Base-by-base conservation (phyloP, 2,888 invertebrate genomes). In the Lepidonotus clava region DNA sequence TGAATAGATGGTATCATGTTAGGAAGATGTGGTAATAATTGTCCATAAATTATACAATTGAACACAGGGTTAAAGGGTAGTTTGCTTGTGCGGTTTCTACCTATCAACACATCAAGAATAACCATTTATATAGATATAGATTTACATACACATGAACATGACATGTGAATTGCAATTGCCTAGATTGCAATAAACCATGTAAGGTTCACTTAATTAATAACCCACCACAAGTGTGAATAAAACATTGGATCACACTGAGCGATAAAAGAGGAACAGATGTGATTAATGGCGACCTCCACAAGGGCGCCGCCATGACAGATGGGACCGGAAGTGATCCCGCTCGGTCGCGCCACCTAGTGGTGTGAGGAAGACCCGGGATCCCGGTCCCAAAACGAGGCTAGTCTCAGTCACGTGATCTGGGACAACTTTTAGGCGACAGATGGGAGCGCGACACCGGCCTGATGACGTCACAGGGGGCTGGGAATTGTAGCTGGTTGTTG, bases 391-490 rank as follows among this genome's bases (percentile, higher is more conserved):
- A 24, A 21, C 66, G 28, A 66, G 66, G 66, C 66, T 34, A 34
- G 34, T 32, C n/a, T n/a, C n/a, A n/a, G 36, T 71, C 71, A 38
- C 61, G 71, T 71, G 71, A 71, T 71, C 34, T 8, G 38, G 36
- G 18, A 8, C 34, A 71, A 71, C 5, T 71, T 71, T 38, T 2
- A 18, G 38, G 14, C 71, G 71, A 71, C 71, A 71, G 71, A 71
- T 71, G 71, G 71, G 71, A 18, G 6, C 38, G 71, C 38, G 71
- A 71, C 71, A 71, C 36, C 71, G 71, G 18, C 71, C 36, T n/a
- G 71, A 38, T 71, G 71, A 71, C 71, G 71, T 71, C 71, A 71
- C 71, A 38, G n/a, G 38, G 38, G 71, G 71, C 71, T 61, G 11
- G 61, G 28, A 61, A 11, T 71, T 18, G 21, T 1, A 14, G 34